These are phyloP conservation scores for Arvicanthis niloticus DNA, from an alignment of 2,113 vertebrate genomes.

Conservation along the genomic window DNA sequence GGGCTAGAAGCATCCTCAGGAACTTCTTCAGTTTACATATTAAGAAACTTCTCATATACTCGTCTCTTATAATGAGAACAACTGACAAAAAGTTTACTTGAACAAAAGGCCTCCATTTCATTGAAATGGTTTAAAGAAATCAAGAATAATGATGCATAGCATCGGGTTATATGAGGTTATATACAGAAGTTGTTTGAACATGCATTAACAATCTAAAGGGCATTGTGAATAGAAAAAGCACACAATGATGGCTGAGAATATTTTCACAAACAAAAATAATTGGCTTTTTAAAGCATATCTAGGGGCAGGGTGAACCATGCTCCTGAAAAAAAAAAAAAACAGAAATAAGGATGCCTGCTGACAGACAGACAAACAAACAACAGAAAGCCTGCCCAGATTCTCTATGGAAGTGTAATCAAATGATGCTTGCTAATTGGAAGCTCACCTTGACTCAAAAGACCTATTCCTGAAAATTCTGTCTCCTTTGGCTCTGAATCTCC, in stretches of 20 bases:
- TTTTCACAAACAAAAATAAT: conserved; percentile 38
- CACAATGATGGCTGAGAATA: background rate
- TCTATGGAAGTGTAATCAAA: background rate
- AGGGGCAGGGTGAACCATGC: background rate
- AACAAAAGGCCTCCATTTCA: conserved; percentile 5
- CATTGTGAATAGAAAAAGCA: background rate
- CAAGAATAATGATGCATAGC: conserved; percentile 20
- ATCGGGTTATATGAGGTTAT: background rate
- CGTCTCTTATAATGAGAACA: background rate
- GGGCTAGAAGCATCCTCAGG: background rate
- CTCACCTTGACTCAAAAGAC: background rate
- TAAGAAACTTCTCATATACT: conserved; percentile 5
- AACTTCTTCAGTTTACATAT: background rate
- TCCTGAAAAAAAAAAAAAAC: background rate
- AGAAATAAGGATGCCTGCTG: background rate
- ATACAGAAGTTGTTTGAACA: background rate
- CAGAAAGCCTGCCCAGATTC: background rate
- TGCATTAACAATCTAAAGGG: conserved; percentile 4
- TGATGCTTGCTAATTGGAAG: background rate
- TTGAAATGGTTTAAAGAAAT: conserved; percentile 56
- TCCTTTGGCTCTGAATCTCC: conserved; percentile 16
- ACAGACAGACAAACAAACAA: background rate
- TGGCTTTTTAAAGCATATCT: background rate
- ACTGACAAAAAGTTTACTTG: background rate
- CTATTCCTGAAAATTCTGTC: background rate